Evolutionary conservation across 2,888 invertebrate species (phyloP), one percentile per base, ranked within the genome.

Genomic region (Macaria liturata): DNA sequence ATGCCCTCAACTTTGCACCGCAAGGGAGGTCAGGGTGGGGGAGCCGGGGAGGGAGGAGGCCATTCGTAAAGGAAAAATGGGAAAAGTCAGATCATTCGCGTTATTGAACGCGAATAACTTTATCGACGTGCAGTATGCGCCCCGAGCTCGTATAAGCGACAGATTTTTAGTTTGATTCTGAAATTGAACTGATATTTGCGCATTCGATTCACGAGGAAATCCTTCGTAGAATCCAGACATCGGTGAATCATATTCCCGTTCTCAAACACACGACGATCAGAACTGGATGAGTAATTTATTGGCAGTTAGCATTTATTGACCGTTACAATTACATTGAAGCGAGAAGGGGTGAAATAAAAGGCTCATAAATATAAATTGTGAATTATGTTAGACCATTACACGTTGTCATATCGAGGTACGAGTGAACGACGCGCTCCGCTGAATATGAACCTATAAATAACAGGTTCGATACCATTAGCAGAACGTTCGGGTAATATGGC

Each of bases 1-100:
- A 91, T 91, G 90, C 89, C 89, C 88, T 91, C 91, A 91, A 91
- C 91, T 91, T 91, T 91, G 89, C 91, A 91, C 91, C 90, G 84
- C 86, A 84, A 81, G 72, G 85, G 86, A 86, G 72, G 81, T 76
- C 63, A 60, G 66, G 67, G 69, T 72, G 57, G 64, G 65, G 39
- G 63, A 59, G 72, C 53, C 49, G 67, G 64, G 69, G 64, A 68
- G 70, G 67, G 75, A 74, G 69, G 75, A 71, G 76, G 72, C 73
- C 76, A 80, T 80, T 83, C 71, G 79, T 76, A 78, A 81, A 84
- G 84, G 84, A 88, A 90, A 91, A 91, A 86, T 84, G 87, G 83
- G 83, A 84, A 90, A 90, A 90, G 83, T 88, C 88, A 83, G 84
- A 89, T 89, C 87, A 85, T 89, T 87, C 82, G 81, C 82, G 81